phyloP scores from a whole-genome alignment of 1,140 invertebrate genomes.

The Tachypleus tridentatus region DNA sequence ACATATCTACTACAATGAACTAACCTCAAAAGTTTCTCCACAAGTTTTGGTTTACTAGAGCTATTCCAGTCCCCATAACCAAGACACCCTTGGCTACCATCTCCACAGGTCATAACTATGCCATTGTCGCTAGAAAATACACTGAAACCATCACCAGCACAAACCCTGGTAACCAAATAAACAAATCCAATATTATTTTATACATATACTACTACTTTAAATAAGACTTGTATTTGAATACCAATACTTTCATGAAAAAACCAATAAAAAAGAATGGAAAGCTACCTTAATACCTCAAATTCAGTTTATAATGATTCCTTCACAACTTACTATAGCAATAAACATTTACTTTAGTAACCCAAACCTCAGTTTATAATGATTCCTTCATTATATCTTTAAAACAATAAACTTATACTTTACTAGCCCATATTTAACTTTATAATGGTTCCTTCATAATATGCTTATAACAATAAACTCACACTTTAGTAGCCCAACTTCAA shows the following conservation, averaged over 20 bases:
- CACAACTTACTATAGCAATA: too few relatives aligned
- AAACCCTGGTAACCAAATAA: not conserved
- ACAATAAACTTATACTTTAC: too few relatives aligned
- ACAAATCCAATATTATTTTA: slow-evolving; percentile 20
- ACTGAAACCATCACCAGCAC: slow-evolving; percentile 35
- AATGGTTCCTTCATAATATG: too few relatives aligned
- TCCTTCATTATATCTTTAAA: too few relatives aligned
- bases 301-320: too few relatives aligned
- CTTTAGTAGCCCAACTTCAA: too few relatives aligned
- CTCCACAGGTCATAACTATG: slow-evolving; percentile 55
- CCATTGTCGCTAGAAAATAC: slow-evolving; percentile 56
- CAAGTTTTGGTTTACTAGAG: slow-evolving; percentile 46
- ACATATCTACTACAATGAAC: not conserved
- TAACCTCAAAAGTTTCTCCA: slow-evolving; percentile 42
- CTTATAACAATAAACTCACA: too few relatives aligned
- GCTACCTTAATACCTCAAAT: not conserved
- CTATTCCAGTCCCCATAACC: slow-evolving; percentile 53
- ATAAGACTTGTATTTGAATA: slow-evolving; percentile 12
- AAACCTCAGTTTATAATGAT: too few relatives aligned
- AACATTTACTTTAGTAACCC: too few relatives aligned
- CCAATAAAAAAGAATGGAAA: not conserved
- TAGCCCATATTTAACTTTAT: too few relatives aligned
- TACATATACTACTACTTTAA: slow-evolving; percentile 17
- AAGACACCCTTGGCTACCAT: slow-evolving; percentile 47
- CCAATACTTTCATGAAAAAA: not conserved